Conservation (phyloP, 2,113 vertebrate genomes). For the Haemorhous mexicanus region DNA sequence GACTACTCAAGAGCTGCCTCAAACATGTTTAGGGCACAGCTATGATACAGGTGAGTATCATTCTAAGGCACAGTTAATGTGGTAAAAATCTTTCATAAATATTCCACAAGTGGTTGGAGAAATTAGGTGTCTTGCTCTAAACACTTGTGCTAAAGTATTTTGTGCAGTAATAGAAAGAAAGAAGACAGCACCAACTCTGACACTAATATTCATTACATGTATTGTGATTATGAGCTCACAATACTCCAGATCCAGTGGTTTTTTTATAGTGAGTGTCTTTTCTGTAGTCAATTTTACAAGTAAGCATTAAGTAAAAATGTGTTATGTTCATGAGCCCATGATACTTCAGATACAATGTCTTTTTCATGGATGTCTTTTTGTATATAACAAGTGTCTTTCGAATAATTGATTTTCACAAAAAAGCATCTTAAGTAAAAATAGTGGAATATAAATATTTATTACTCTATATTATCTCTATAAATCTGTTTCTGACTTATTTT, state of each 20-base stretch:
- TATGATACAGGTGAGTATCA: fast-evolving
- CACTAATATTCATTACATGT: neutral
- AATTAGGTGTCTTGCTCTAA: neutral
- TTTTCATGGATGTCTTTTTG: neutral
- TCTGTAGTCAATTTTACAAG: neutral
- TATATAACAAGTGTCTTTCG: neutral
- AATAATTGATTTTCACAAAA: neutral
- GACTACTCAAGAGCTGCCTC: neutral
- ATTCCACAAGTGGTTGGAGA: neutral
- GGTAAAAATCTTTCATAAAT: neutral
- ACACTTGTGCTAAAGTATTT: neutral
- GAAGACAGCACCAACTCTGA: neutral
- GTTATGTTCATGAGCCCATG: neutral
- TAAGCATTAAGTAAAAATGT: neutral
- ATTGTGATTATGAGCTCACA: neutral
- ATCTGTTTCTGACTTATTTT: neutral
- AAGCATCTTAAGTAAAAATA: neutral
- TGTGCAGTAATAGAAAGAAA: neutral
- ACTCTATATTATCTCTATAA: neutral
- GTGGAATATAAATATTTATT: neutral
- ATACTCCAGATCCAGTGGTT: neutral
- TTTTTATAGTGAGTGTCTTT: neutral
- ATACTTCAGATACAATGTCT: neutral
- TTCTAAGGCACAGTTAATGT: neutral
- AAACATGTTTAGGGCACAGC: neutral